Percentiles rank a stretch among this genome's conserved stretches.
phyloP scores from a whole-genome alignment of 2,113 vertebrate genomes.

The Sphaerodactylus townsendi region DNA sequence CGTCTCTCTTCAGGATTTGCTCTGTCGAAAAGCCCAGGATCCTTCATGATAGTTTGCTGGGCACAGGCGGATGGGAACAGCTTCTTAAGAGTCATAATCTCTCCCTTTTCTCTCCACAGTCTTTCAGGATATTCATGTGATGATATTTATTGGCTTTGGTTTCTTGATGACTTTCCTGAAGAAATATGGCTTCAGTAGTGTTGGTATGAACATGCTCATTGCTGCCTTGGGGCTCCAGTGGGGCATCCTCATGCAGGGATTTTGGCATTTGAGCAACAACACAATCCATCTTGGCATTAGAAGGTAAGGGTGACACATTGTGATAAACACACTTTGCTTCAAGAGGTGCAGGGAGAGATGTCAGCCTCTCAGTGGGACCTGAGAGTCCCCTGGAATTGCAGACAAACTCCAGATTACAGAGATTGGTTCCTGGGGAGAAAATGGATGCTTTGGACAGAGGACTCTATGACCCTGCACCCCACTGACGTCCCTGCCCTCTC shows the following conservation, averaged over 20 bases:
- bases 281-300: constrained; percentile 75
- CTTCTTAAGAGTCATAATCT: neutral
- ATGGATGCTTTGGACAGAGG: too few species aligned
- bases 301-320: constrained; percentile 69
- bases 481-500: too few species aligned
- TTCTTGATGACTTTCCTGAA: constrained; percentile 98
- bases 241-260: constrained; percentile 85
- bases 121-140: constrained; percentile 96
- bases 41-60: neutral
- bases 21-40: neutral
- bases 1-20: neutral
- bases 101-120: constrained; percentile 69
- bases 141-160: constrained; percentile 97
- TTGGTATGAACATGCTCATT: constrained; percentile 90
- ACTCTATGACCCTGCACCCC: too few species aligned
- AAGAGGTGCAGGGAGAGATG: neutral
- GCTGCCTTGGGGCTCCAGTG: constrained; percentile 95
- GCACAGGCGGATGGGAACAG: neutral
- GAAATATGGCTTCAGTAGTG: constrained; percentile 92
- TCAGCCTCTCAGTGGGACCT: neutral
- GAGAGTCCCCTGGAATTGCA: too few species aligned
- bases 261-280: constrained; percentile 68
- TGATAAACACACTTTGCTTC: neutral
- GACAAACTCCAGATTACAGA: too few species aligned
- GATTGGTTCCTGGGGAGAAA: too few species aligned